phyloP scores from a whole-genome alignment of 1,140 invertebrate species.

The Drosophila equinoxialis region DNA sequence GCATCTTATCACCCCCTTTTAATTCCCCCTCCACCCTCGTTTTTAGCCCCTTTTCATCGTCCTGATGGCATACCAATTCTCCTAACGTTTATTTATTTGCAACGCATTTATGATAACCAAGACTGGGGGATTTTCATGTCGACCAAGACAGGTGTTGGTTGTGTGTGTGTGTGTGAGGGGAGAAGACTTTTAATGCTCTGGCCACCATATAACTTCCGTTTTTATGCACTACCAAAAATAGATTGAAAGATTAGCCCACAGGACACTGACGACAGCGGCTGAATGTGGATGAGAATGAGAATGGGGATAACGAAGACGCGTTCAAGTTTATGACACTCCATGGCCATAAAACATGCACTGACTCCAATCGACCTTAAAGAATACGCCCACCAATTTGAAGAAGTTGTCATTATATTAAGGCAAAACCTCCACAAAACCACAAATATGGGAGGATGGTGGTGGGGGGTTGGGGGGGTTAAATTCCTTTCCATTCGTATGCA shows the following conservation, averaged over 20 bases:
- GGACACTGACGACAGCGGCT: neutral
- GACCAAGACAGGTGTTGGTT: too few species aligned
- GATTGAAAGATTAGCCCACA: constrained; percentile 4
- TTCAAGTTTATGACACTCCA: constrained; percentile 6
- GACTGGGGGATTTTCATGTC: too few species aligned
- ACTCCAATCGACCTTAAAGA: constrained; percentile 10
- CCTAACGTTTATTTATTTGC: too few species aligned
- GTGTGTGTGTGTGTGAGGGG: too few species aligned
- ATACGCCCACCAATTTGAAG: constrained; percentile 7
- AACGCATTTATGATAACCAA: too few species aligned
- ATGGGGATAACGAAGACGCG: neutral
- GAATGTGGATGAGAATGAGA: neutral
- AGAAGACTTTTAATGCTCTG: constrained; percentile 13
- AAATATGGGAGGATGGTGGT: too few species aligned
- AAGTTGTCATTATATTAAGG: constrained; percentile 5
- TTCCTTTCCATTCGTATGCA: constrained; percentile 47
- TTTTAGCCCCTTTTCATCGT: too few species aligned
- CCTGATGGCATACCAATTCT: too few species aligned
- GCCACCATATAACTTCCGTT: constrained; percentile 36
- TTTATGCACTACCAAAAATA: constrained; percentile 52
- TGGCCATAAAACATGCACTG: constrained; percentile 6
- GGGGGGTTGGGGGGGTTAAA: constrained; percentile 17
- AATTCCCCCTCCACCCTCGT: too few species aligned
- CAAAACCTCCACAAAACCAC: neutral
- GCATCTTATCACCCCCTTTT: too few species aligned